Evolutionary conservation across 2,888 invertebrate genomes (phyloP).

Genomic region (Digitonthophagus gazella): DNA sequence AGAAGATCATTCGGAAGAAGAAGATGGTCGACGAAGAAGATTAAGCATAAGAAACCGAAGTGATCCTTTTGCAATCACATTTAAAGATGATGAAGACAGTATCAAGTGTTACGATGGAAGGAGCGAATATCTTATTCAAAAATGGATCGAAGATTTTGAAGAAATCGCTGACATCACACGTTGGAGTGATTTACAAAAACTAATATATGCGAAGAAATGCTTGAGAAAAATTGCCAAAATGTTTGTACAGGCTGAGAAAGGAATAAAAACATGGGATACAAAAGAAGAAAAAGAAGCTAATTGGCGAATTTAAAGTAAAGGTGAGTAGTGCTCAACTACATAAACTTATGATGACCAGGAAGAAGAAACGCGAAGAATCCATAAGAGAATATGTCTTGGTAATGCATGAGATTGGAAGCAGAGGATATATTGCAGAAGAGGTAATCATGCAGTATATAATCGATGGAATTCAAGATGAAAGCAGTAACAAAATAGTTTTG

Average conservation of each 20-base stretch:
- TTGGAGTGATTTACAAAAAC: too few relatives aligned
- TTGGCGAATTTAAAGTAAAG: slow-evolving; percentile 20
- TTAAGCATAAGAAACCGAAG: too few relatives aligned
- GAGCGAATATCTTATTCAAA: neutral
- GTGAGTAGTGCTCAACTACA: slow-evolving; percentile 17
- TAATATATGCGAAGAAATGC: too few relatives aligned
- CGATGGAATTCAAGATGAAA: slow-evolving; percentile 32
- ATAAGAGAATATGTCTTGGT: slow-evolving; percentile 41
- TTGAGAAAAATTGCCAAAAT: too few relatives aligned
- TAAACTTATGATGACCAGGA: neutral
- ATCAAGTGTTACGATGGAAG: neutral
- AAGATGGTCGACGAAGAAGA: neutral
- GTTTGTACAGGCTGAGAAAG: neutral
- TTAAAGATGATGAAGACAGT: neutral
- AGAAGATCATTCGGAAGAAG: neutral
- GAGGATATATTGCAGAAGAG: slow-evolving; percentile 27
- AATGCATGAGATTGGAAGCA: slow-evolving; percentile 41
- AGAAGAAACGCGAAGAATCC: slow-evolving; percentile 33
- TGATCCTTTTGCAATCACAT: neutral
- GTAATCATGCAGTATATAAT: slow-evolving; percentile 31
- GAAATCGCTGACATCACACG: too few relatives aligned
- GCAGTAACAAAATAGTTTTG: slow-evolving; percentile 30
- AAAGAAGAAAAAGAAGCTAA: too few relatives aligned
- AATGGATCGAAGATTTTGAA: too few relatives aligned
- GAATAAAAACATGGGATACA: too few relatives aligned